These are phyloP conservation scores for Erpornis zantholeuca DNA, from an alignment of 2,113 vertebrate species.

Conservation along the genomic window DNA sequence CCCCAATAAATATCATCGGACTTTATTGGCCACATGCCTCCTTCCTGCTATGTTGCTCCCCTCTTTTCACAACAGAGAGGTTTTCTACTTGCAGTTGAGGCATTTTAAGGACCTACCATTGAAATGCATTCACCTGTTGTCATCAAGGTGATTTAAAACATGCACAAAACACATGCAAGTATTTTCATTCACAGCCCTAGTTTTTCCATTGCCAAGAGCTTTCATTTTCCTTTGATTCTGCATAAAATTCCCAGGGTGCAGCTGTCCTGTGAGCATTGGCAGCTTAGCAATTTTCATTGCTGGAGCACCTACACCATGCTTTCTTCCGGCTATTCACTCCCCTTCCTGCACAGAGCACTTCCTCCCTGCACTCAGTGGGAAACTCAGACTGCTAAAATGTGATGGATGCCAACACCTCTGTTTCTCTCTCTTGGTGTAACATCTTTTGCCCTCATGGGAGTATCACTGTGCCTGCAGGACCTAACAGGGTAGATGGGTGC, in stretches of 20 bases:
- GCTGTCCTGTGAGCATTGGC: not conserved
- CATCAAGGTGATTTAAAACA: not conserved
- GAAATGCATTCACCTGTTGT: not conserved
- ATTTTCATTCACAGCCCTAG: not conserved
- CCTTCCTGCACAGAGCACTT: not conserved
- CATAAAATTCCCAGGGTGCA: not conserved
- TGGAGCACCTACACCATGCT: fast-evolving
- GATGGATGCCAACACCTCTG: not conserved
- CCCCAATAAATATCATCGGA: not conserved
- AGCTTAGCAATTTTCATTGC: not conserved
- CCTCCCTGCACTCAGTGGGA: not conserved
- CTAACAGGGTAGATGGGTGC: not conserved
- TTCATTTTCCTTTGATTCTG: not conserved
- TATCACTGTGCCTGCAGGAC: not conserved
- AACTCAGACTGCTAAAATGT: not conserved
- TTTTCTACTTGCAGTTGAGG: not conserved
- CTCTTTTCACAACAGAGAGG: not conserved
- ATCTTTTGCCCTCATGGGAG: not conserved
- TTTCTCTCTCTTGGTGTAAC: not conserved
- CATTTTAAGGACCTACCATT: not conserved
- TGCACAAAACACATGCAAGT: not conserved
- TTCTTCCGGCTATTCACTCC: not conserved
- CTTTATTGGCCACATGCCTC: not conserved
- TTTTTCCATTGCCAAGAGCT: not conserved
- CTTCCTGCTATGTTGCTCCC: not conserved